Percentiles rank a stretch among this genome's conserved stretches.
phyloP scores from a whole-genome alignment of 2,797 vertebrate genomes.

The Pangasius sanitwongsei region DNA sequence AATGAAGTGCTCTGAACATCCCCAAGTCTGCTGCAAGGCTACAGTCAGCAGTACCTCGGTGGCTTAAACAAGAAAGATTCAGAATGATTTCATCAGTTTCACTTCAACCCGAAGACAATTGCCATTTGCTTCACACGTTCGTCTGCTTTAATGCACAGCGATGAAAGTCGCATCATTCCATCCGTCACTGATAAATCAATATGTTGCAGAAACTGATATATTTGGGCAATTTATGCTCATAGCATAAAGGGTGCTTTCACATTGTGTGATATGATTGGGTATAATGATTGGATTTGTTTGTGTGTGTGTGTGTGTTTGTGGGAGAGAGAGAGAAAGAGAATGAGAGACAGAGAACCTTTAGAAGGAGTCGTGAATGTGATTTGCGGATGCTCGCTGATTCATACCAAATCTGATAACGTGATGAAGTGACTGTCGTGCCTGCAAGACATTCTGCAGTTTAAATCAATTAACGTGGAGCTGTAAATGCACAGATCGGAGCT shows the following conservation, averaged over 20 bases:
- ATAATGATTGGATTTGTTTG: constrained; percentile 7
- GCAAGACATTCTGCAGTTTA: constrained; percentile 66
- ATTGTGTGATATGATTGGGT: constrained; percentile 26
- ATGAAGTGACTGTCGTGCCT: constrained; percentile 75
- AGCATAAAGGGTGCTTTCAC: constrained; percentile 22
- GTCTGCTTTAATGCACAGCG: neutral
- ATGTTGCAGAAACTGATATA: constrained; percentile 8
- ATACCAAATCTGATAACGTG: constrained; percentile 70
- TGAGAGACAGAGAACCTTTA: constrained; percentile 70
- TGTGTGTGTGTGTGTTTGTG: neutral
- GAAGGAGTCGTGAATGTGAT: constrained; percentile 66
- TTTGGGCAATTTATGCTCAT: constrained; percentile 43
- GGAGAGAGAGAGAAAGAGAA: constrained; percentile 34
- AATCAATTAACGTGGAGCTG: constrained; percentile 73
- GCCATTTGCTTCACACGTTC: constrained; percentile 2
- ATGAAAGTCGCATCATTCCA: neutral
- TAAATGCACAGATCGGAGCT: constrained; percentile 65
- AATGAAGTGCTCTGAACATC: neutral
- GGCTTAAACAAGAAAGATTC: neutral
- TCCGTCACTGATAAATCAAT: constrained; percentile 33
- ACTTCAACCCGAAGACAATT: neutral
- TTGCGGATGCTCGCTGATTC: constrained; percentile 63
- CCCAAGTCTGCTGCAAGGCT: neutral
- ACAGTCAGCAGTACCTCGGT: neutral
- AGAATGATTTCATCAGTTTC: constrained; percentile 28